Base-by-base conservation (phyloP, 1,140 invertebrate genomes). In the Orussus abietinus region DNA sequence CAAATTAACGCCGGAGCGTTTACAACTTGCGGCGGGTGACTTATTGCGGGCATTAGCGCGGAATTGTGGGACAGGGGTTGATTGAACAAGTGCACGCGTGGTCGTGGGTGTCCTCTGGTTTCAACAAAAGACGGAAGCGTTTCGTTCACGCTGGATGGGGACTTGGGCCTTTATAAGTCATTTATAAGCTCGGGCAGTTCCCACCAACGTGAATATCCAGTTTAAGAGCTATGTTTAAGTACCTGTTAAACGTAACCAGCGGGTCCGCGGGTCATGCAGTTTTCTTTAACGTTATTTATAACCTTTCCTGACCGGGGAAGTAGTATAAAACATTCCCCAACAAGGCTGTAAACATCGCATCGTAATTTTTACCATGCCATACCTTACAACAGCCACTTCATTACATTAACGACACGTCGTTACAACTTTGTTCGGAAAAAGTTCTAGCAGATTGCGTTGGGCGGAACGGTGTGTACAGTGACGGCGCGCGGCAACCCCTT, bases 261-360 rank as follows among this genome's bases (percentile, higher is more conserved):
- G n/a, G 6, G 22, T n/a, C 22, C 6, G n/a, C 6, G 6, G n/a
- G 22, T 25, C n/a, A 7, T n/a, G 22, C 6, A n/a, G 22, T n/a
- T n/a, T 25, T 25, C 22, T n/a, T n/a, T 25, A 25, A 25, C 22
- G 22, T 25, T 25, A 25, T 25, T 25, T 25, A 25, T n/a, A 25
- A n/a, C 22, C 22, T 7, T n/a, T n/a, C 22, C 22, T n/a, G 22
- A 25, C 22, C 6, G 22, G n/a, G 22, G 6, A 25, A 25, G 22
- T 7, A n/a, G 6, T 25, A 25, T 25, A 25, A 25, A 25, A n/a
- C 22, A 25, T 25, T 25, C 22, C 6, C 22, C 22, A 25, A 25
- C 22, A 25, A 25, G 22, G 22, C 22, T 25, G 22, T 25, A 25
- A 25, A 25, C 22, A 25, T 25, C 6, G 22, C 22, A n/a, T n/a